Evolutionary conservation across 2,888 invertebrate species (phyloP), one percentile per base, ranked within the genome.

Genomic region (Brenthis ino): DNA sequence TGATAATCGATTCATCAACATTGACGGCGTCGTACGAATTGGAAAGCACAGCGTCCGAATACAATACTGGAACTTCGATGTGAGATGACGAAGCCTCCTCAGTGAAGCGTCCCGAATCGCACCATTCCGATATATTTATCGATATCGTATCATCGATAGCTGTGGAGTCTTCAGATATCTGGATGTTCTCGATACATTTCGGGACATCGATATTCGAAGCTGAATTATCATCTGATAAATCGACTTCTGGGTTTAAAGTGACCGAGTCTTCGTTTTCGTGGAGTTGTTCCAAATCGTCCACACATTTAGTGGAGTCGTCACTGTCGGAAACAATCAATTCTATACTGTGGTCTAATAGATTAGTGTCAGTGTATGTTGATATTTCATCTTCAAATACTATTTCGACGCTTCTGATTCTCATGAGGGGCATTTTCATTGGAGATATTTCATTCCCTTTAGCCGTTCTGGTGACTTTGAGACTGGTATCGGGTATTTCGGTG

Each of bases 301-400:
- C 84, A 77, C 92, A 92, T 79, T 91, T 88, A 3, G 93, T 92
- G 60, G 91, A 91, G 73, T 91, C 92, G 65, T 92, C 91, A 72
- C 90, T 89, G 63, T 91, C 91, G 0, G 91, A 86, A 0, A 81
- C 77, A 5, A 87, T 72, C 6, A 91, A 75, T 68, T 91, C 92
- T 3, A 91, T 78, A 67, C 88, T 89, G 57, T 85, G 82, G 67
- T 91, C 92, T 13, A 91, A 74, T 13, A 88, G 74, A 3, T 83
- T 87, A 0, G 87, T 87, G 71, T 91, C 91, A 0, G 88, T 87
- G 74, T 88, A 91, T 50, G 90, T 82, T 47, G 92, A 91, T 84
- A 92, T 84, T 81, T 92, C 93, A 66, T 92, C 92, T 76, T 93
- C 91, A 76, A 92, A 93, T 2, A 92, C 88, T 13, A 93, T 93